A percentile compares a stretch with the other conserved stretches of the same genome.
These are phyloP conservation scores for Poecilus cupreus DNA, from an alignment of 2,888 invertebrate genomes.

Conservation along the genomic window DNA sequence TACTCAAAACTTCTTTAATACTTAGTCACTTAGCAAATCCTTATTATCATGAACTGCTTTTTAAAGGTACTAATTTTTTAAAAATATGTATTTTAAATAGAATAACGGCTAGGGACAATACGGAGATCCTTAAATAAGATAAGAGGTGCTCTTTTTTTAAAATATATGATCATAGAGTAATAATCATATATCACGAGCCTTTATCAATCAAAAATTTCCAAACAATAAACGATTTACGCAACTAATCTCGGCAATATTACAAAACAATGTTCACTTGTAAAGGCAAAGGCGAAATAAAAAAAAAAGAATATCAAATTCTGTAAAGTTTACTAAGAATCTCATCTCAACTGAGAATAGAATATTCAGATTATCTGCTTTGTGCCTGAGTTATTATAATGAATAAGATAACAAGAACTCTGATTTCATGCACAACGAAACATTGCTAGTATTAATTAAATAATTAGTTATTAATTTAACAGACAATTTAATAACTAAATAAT, in stretches of 20 bases:
- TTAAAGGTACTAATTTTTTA: too few species aligned
- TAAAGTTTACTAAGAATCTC: neutral
- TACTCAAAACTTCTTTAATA: too few species aligned
- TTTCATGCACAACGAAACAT: neutral
- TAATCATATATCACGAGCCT: neutral
- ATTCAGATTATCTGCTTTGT: neutral
- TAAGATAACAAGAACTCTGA: neutral
- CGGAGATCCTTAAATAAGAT: too few species aligned
- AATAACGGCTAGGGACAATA: too few species aligned
- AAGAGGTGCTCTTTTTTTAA: constrained; percentile 10
- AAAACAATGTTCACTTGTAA: neutral
- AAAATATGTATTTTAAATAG: too few species aligned
- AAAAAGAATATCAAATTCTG: neutral
- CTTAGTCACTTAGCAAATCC: too few species aligned
- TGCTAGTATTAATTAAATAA: neutral
- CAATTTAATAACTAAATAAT: neutral
- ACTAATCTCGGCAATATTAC: neutral
- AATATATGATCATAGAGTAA: neutral
- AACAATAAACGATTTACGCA: constrained; percentile 19
- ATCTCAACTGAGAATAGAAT: neutral
- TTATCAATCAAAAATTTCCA: constrained; percentile 17
- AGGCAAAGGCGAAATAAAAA: neutral
- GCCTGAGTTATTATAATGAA: neutral
- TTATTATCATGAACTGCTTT: too few species aligned
- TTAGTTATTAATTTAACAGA: neutral